Evolutionary conservation across 2,888 invertebrate genomes (phyloP).

Genomic region (Chromoteleia sp.): DNA sequence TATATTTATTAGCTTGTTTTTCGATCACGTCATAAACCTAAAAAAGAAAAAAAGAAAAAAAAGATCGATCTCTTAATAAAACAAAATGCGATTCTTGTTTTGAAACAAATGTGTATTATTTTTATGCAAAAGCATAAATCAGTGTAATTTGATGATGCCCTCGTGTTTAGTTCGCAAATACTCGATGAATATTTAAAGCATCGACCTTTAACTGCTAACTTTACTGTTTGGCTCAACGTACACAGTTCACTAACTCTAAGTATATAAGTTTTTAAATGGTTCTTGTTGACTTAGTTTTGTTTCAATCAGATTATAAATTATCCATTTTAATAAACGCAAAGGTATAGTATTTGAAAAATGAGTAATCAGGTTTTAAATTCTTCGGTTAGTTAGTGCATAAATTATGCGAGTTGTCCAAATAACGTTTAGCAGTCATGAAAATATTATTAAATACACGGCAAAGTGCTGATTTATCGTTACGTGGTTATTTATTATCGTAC

Average conservation of each 20-base stretch:
- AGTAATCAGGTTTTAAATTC: slow-evolving; percentile 23
- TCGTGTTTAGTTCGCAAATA: slow-evolving; percentile 57
- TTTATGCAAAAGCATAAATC: slow-evolving; percentile 38
- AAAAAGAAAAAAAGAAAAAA: not conserved
- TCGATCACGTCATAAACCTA: not conserved
- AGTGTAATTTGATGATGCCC: slow-evolving; percentile 51
- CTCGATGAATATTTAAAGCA: slow-evolving; percentile 67
- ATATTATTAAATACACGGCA: slow-evolving; percentile 9
- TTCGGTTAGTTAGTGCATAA: slow-evolving; percentile 5
- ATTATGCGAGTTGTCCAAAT: slow-evolving; percentile 32
- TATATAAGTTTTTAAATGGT: slow-evolving; percentile 60
- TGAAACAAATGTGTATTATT: not conserved
- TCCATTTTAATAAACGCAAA: slow-evolving; percentile 17
- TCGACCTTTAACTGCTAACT: slow-evolving; percentile 66
- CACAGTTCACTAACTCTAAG: slow-evolving; percentile 61
- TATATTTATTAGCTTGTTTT: no score
- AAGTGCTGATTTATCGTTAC: not conserved
- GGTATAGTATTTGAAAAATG: not conserved
- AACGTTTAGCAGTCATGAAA: slow-evolving; percentile 6
- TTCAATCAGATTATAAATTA: slow-evolving; percentile 36
- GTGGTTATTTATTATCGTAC: not conserved
- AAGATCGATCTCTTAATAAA: not conserved
- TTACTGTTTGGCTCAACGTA: slow-evolving; percentile 60
- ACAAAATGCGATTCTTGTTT: not conserved
- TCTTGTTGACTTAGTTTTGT: slow-evolving; percentile 57